Evolutionary conservation across 2,113 vertebrate genomes (phyloP), one percentile per base, ranked within the genome.

Genomic region (Pimephales promelas): DNA sequence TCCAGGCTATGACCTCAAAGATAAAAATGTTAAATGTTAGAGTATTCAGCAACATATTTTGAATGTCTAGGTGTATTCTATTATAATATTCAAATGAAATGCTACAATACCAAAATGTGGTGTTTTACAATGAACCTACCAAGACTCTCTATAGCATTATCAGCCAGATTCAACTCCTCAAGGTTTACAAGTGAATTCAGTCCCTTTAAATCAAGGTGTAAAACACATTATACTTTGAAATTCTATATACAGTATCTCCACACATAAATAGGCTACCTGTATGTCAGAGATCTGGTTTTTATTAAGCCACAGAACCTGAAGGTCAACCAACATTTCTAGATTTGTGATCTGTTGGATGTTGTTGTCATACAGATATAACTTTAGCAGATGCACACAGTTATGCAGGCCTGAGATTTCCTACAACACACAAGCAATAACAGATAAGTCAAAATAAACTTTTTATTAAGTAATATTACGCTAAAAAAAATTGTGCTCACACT

Each of bases 291-390:
- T 95, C 84, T 82, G 64, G 88, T 96, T 97, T 72, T 94, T 95
- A 90, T 95, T 97, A 83, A 97, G 92, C 92, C 94, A 95, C 74
- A 96, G 73, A 26, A 95, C 83, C 40, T 92, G 86, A 49, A 97
- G 83, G 68, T 89, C 93, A 5, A 80, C 85, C 82, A 94, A 91
- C 84, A 77, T 79, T 77, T 96, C 93, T 82, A 94, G 85, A 89
- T 95, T 94, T 87, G 94, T 90, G 88, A 88, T 96, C 84, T 88
- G 90, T 79, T 86, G 90, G 88, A 96, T 97, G 83, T 93, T 89
- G 91, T 94, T 97, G 84, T 94, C 94, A 90, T 96, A 96, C 36
- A 95, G 93, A 89, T 92, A 95, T 26, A 96, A 84, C 84, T 94
- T 97, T 91, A 95, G 88, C 79, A 96, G 90, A 87, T 94, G 84